These are phyloP conservation scores for Ameiurus melas DNA, from an alignment of 2,113 vertebrate genomes.

Conservation along the genomic window DNA sequence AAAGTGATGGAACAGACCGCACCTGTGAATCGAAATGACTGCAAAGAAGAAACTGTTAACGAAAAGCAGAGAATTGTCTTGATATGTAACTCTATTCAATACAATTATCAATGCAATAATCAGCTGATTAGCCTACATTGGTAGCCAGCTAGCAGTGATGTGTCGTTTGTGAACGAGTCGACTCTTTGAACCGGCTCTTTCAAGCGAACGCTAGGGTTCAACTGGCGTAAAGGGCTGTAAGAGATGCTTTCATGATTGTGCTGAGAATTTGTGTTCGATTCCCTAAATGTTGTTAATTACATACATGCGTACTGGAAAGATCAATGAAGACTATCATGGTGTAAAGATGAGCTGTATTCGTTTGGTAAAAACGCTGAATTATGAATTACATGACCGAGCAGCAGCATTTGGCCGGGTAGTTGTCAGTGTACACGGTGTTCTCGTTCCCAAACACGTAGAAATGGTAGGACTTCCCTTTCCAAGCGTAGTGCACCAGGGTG, in stretches of 20 bases:
- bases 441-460: constrained; percentile 78
- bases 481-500: constrained; percentile 73
- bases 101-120: too few relatives aligned
- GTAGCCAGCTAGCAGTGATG: not conserved
- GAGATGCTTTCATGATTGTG: not conserved
- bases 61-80: not conserved
- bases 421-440: constrained; percentile 61
- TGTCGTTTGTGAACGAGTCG: not conserved
- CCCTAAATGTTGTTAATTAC: not conserved
- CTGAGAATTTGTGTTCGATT: not conserved
- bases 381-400: constrained; percentile 61
- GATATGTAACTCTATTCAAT: not conserved
- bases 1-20: not conserved
- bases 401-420: constrained; percentile 76
- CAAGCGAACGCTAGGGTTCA: not conserved
- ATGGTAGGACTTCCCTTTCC: constrained; percentile 66
- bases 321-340: not conserved
- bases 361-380: not conserved
- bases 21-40: not conserved
- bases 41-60: not conserved
- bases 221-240: not conserved
- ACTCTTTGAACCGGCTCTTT: not conserved
- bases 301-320: not conserved
- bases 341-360: not conserved
- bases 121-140: not conserved